Evolutionary conservation across 1,140 invertebrate genomes (phyloP).

Genomic region (Portunus trituberculatus): DNA sequence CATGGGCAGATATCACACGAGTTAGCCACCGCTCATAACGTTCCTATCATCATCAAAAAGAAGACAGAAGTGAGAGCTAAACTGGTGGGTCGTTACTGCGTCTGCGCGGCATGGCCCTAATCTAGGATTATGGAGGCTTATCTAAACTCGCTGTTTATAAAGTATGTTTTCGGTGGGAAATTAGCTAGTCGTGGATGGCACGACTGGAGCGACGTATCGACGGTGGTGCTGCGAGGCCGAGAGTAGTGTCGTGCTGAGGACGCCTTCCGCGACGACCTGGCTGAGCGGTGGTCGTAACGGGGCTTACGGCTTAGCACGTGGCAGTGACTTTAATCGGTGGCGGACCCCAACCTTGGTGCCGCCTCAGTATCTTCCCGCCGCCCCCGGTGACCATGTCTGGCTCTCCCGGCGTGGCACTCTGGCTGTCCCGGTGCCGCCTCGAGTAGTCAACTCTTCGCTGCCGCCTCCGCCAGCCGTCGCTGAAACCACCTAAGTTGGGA

Average conservation of each 20-base stretch:
- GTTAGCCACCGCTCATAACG: conserved; percentile 74
- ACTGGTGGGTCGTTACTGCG: conserved; percentile 60
- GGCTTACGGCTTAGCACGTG: conserved; percentile 70
- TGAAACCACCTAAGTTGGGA: not conserved
- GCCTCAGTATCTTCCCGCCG: conserved; percentile 15
- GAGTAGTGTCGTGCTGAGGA: conserved; percentile 11
- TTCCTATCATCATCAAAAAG: conserved; percentile 72
- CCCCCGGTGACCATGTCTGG: conserved; percentile 5
- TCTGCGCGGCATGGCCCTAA: conserved; percentile 70
- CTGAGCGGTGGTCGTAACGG: conserved; percentile 29
- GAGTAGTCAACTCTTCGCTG: not conserved
- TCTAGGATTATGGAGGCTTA: conserved; percentile 76
- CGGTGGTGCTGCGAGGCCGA: conserved; percentile 52
- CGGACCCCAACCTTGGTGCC: not conserved
- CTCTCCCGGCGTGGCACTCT: conserved; percentile 8
- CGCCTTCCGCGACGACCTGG: not conserved
- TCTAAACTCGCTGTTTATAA: conserved; percentile 77
- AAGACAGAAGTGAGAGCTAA: conserved; percentile 67
- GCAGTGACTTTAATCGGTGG: conserved; percentile 75
- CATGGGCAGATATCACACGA: conserved; percentile 72
- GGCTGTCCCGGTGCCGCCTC: not conserved
- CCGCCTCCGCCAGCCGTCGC: conserved; percentile 18
- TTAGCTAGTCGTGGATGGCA: conserved; percentile 76
- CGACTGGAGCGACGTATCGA: conserved; percentile 65
- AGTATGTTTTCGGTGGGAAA: conserved; percentile 76